Conservation (phyloP, 2,797 vertebrate genomes). For the Pitangus sulphuratus region DNA sequence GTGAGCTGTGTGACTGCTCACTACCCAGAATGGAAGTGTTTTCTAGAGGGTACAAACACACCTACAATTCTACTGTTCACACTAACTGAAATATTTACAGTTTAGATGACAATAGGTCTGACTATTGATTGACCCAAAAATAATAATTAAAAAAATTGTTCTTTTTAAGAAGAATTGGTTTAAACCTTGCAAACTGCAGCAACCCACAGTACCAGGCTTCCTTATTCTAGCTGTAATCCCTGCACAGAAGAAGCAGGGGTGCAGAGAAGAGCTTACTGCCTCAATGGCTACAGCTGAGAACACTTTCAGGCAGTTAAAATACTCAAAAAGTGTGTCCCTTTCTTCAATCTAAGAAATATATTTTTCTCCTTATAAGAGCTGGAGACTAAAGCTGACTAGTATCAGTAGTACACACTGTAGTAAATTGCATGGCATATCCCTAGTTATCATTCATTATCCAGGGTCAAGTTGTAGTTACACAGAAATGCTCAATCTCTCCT, state of each 20-base stretch:
- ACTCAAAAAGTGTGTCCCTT: not conserved
- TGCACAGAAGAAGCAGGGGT: not conserved
- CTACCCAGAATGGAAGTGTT: not conserved
- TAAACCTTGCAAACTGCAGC: not conserved
- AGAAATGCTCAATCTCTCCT: not conserved
- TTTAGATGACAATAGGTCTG: not conserved
- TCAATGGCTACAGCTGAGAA: not conserved
- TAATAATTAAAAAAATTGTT: not conserved
- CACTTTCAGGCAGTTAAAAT: not conserved
- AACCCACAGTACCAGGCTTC: not conserved
- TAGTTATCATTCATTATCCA: not conserved
- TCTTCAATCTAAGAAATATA: not conserved
- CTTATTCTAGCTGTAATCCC: not conserved
- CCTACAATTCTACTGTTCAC: not conserved
- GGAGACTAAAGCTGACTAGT: not conserved
- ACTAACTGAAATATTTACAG: not conserved
- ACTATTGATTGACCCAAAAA: not conserved
- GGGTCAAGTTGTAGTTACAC: not conserved
- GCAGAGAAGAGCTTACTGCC: not conserved
- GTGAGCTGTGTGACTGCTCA: not conserved
- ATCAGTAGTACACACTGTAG: not conserved
- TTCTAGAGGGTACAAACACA: not conserved
- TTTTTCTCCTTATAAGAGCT: not conserved
- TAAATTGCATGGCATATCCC: not conserved
- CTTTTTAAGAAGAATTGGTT: not conserved